Evolutionary conservation across 2,113 vertebrate species (phyloP), one percentile per base, ranked within the genome.

Genomic region (Alligator mississippiensis): DNA sequence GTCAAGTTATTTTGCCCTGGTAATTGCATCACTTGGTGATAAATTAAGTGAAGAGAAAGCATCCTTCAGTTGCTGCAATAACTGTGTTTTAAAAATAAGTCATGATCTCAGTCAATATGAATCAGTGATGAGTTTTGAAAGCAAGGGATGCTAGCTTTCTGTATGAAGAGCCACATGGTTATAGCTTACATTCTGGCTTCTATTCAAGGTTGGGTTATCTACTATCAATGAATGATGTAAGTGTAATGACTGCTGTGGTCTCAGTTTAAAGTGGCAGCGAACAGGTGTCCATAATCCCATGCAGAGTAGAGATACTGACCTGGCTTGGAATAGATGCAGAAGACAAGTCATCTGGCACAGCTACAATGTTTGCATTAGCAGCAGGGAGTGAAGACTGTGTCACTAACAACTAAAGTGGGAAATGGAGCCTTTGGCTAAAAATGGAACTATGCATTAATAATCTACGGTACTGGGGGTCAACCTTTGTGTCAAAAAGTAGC

Each of bases 11-110:
- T 62, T 75, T 54, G 25, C 58, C 59, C 27, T 22, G 5, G 10
- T 62, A 76, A 62, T 75, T 75, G 22, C 34, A 61, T 54, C 6
- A 11, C 59, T 47, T 87, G 89, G 60, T 27, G 60, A 76, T 62
- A 57, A 88, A 34, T 5, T 61, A 79, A 87, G 63, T 47, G 78
- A 92, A 82, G 68, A 85, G 82, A 96, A 78, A 85, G 84, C 81
- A 90, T 84, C 84, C 81, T 77, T 88, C 6, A 3, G 38, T 90
- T 68, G 66, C 66, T 18, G 18, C 19, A 24, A 34, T 21, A 76
- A 90, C 57, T 22, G n/a, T 25, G 11, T 30, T 91, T 91, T 93
- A 92, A 96, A 96, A 96, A 95, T 93, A 96, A 95, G 47, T 57
- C 1, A 62, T 91, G 90, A 94, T 85, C 89, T 96, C 91, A 94